Evolutionary conservation across 2,797 vertebrate species (phyloP).

Genomic region (Philypnodon macrostomus): DNA sequence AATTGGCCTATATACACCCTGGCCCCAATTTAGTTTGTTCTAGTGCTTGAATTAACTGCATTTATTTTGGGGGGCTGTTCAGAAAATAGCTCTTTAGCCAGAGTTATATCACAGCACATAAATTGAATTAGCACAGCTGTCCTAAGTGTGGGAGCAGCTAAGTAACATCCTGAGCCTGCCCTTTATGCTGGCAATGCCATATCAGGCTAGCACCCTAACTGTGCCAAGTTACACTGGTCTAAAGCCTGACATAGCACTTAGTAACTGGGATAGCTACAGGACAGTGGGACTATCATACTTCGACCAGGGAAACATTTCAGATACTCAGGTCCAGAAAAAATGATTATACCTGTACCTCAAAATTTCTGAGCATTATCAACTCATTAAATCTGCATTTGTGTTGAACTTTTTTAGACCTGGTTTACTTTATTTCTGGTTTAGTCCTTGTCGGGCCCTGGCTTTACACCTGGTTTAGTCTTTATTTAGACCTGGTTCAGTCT

Average conservation of each 20-base stretch:
- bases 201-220: slow-evolving; percentile 3
- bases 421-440: no score
- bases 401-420: no score
- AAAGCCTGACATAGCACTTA: slow-evolving; percentile 1
- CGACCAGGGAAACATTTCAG: no score
- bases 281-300: not conserved
- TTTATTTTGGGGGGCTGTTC: not conserved
- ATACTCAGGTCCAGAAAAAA: no score
- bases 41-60: not conserved
- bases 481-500: no score
- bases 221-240: slow-evolving; percentile 19
- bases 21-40: no score
- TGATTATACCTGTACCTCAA: no score
- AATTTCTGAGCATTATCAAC: no score
- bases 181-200: slow-evolving; percentile 8
- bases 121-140: slow-evolving; percentile 9
- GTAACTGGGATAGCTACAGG: slow-evolving; percentile 25
- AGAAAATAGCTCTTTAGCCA: not conserved
- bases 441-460: no score
- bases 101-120: slow-evolving; percentile 6
- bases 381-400: no score
- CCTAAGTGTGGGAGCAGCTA: slow-evolving; percentile 1
- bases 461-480: no score
- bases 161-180: not conserved
- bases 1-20: no score